Conservation (phyloP, 2,888 invertebrate genomes). For the Volucella zonaria region DNA sequence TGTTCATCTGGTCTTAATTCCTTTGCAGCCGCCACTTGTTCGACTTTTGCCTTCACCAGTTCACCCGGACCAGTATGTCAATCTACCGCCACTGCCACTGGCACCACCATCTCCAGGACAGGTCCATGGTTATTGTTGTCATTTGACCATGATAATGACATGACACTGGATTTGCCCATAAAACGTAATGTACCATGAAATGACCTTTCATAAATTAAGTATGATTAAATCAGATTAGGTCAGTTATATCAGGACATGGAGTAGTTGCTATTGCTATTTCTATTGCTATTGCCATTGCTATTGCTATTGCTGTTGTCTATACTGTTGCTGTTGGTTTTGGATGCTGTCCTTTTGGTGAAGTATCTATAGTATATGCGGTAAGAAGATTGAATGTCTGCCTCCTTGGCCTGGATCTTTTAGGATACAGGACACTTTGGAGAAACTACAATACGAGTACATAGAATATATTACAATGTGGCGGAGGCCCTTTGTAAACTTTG, state of each 20-base stretch:
- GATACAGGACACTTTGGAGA: not conserved
- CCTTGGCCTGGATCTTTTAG: not conserved
- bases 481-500: slow-evolving; percentile 40
- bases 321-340: not conserved
- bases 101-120: slow-evolving; percentile 4
- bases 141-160: slow-evolving; percentile 73
- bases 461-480: not conserved
- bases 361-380: slow-evolving; percentile 40
- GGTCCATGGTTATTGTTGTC: slow-evolving; percentile 69
- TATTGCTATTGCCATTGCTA: not conserved
- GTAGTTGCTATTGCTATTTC: slow-evolving; percentile 42
- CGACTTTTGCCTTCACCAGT: slow-evolving; percentile 10
- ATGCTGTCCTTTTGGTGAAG: slow-evolving; percentile 24
- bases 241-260: slow-evolving; percentile 63
- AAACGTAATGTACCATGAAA: slow-evolving; percentile 73
- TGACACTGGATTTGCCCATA: slow-evolving; percentile 72
- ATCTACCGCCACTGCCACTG: no score
- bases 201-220: slow-evolving; percentile 74
- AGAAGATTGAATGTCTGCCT: slow-evolving; percentile 54
- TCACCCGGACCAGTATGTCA: not conserved
- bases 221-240: slow-evolving; percentile 74
- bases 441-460: slow-evolving; percentile 4
- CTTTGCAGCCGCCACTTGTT: slow-evolving; percentile 3
- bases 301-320: slow-evolving; percentile 39
- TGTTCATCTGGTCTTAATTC: slow-evolving; percentile 50